These are phyloP conservation scores for Paraplagusia blochii DNA, from an alignment of 2,113 vertebrate genomes.

Conservation along the genomic window DNA sequence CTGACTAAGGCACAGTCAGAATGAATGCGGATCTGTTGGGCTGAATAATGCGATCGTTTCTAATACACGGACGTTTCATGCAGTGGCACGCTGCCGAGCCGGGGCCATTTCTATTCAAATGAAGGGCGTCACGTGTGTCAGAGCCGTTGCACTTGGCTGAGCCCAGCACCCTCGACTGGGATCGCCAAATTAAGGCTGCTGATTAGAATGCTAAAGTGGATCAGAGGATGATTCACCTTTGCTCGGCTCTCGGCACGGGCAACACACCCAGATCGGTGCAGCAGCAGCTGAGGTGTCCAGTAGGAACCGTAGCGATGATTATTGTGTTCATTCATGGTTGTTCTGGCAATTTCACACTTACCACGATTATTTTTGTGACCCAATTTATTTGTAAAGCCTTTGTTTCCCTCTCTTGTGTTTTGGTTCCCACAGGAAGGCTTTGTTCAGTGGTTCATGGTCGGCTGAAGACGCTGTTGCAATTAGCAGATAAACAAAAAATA, in stretches of 20 bases:
- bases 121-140: slow-evolving; percentile 35
- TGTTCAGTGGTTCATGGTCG: not conserved
- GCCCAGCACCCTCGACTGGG: slow-evolving; percentile 26
- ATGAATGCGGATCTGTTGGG: slow-evolving; percentile 35
- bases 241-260: slow-evolving; percentile 23
- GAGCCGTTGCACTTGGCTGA: slow-evolving; percentile 45
- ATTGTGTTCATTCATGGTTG: too few relatives aligned
- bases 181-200: slow-evolving; percentile 38
- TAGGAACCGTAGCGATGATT: not conserved
- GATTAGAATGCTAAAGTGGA: slow-evolving; percentile 54
- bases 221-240: slow-evolving; percentile 47
- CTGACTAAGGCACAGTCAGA: slow-evolving; percentile 43
- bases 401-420: not conserved
- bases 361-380: too few relatives aligned
- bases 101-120: slow-evolving; percentile 49
- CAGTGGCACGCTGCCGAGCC: slow-evolving; percentile 40
- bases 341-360: too few relatives aligned
- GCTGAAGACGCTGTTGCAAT: not conserved
- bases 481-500: too few relatives aligned
- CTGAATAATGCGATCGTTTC: slow-evolving; percentile 42
- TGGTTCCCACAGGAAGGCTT: not conserved
- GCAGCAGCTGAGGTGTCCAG: not conserved
- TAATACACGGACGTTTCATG: slow-evolving; percentile 30
- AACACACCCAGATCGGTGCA: slow-evolving; percentile 2
- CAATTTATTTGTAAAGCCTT: not conserved